A percentile compares a stretch with the other conserved stretches of the same genome.
Conservation (phyloP, 1,140 invertebrate species). For the Hesperophylax magnus region DNA sequence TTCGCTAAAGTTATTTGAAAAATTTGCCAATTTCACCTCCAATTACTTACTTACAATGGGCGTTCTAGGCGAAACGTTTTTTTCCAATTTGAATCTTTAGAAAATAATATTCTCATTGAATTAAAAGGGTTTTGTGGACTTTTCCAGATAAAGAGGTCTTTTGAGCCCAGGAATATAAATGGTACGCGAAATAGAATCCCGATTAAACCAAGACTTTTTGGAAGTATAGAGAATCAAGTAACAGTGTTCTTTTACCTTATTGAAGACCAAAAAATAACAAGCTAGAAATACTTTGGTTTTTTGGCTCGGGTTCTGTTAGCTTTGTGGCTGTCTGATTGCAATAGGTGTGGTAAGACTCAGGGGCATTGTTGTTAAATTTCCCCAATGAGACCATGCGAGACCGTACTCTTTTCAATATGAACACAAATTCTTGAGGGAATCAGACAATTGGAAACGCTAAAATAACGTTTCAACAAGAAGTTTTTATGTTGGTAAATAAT, state of each 20-base stretch:
- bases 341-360: slow-evolving; percentile 18
- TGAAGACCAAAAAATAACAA: background rate
- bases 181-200: background rate
- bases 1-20: slow-evolving; percentile 5
- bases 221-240: background rate
- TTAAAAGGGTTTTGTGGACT: slow-evolving; percentile 48
- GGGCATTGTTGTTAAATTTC: slow-evolving; percentile 50
- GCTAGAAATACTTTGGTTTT: background rate
- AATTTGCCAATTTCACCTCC: slow-evolving; percentile 12
- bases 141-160: slow-evolving; percentile 47
- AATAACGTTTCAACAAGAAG: background rate
- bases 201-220: background rate
- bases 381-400: slow-evolving; percentile 34
- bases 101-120: slow-evolving; percentile 48
- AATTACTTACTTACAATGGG: background rate
- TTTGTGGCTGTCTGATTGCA: background rate
- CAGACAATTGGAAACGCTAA: slow-evolving; percentile 7
- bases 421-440: slow-evolving; percentile 18
- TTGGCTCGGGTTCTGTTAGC: background rate
- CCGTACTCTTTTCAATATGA: slow-evolving; percentile 28
- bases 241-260: background rate
- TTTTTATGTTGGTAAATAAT: background rate
- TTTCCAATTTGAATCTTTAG: slow-evolving; percentile 39
- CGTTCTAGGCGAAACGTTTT: background rate
- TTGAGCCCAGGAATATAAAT: slow-evolving; percentile 32